Evolutionary conservation across 1,140 invertebrate species (phyloP).

Genomic region (Bombyx mandarina): DNA sequence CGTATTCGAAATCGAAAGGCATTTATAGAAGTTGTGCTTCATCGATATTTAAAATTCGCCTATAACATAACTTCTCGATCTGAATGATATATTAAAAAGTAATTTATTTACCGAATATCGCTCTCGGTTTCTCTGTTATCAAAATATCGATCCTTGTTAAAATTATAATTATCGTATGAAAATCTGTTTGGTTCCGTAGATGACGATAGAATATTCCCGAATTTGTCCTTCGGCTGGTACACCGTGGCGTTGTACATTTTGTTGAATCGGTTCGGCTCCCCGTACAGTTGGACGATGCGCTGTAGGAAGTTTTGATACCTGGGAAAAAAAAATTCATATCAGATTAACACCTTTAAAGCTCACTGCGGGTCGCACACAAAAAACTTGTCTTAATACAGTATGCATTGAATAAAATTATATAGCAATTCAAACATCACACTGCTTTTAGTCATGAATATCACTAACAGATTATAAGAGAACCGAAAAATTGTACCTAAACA

Average conservation of each 20-base stretch:
- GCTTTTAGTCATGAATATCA: no score
- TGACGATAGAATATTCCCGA: slow-evolving; percentile 27
- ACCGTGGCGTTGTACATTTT: slow-evolving; percentile 34
- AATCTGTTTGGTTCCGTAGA: slow-evolving; percentile 29
- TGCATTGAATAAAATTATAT: no score
- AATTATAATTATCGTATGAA: slow-evolving; percentile 24
- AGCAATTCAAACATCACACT: no score
- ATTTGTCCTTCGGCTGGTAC: slow-evolving; percentile 28
- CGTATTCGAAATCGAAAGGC: no score
- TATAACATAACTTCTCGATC: no score
- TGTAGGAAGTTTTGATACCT: slow-evolving; percentile 63
- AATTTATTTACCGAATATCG: background rate
- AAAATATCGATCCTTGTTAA: slow-evolving; percentile 18
- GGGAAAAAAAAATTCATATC: slow-evolving; percentile 11
- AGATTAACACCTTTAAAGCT: no score
- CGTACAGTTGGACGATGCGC: slow-evolving; percentile 62
- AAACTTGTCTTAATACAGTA: no score
- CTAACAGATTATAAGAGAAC: no score
- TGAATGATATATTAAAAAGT: background rate
- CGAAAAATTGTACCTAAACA: no score
- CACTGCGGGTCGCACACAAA: no score
- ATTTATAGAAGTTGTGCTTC: no score
- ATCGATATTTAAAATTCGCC: no score
- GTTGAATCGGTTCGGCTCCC: slow-evolving; percentile 46
- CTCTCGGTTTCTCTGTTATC: background rate